A percentile compares a stretch with the other conserved stretches of the same genome.
Evolutionary conservation across 2,113 vertebrate genomes (phyloP).

Genomic region (Myrmecobius fasciatus): DNA sequence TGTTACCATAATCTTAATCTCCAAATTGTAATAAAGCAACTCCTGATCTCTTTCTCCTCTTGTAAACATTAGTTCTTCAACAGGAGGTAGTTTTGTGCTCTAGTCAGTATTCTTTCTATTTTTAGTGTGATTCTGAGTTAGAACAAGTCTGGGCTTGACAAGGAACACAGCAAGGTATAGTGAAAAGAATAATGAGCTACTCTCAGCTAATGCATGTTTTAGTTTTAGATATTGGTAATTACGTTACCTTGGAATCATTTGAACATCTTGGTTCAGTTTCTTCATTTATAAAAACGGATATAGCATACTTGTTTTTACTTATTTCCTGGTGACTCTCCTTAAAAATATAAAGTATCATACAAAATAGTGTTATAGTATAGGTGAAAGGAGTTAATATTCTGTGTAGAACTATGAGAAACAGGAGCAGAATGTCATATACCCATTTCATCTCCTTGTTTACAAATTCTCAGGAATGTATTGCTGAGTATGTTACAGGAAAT

Average conservation of each 20-base stretch:
- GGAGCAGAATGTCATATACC: neutral
- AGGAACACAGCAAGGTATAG: neutral
- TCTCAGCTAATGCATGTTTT: neutral
- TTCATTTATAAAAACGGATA: neutral
- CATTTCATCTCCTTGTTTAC: neutral
- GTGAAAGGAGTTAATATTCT: neutral
- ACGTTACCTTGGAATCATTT: neutral
- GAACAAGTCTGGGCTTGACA: neutral
- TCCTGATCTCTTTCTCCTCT: neutral
- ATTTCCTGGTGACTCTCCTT: neutral
- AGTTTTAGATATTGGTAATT: neutral
- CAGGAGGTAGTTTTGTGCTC: neutral
- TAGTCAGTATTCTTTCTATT: neutral
- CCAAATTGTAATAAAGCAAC: neutral
- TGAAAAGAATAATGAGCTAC: neutral
- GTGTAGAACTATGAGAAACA: neutral
- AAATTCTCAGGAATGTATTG: neutral
- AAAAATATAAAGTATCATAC: neutral
- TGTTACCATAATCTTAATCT: neutral
- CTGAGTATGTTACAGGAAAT: neutral
- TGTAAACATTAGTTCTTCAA: neutral
- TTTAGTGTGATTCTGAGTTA: neutral
- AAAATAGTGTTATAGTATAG: neutral
- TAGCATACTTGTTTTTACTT: neutral
- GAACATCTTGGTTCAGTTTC: neutral